Evolutionary conservation across 1,140 invertebrate genomes (phyloP), one percentile per base, ranked within the genome.

Genomic region (Zaprionus inermis): DNA sequence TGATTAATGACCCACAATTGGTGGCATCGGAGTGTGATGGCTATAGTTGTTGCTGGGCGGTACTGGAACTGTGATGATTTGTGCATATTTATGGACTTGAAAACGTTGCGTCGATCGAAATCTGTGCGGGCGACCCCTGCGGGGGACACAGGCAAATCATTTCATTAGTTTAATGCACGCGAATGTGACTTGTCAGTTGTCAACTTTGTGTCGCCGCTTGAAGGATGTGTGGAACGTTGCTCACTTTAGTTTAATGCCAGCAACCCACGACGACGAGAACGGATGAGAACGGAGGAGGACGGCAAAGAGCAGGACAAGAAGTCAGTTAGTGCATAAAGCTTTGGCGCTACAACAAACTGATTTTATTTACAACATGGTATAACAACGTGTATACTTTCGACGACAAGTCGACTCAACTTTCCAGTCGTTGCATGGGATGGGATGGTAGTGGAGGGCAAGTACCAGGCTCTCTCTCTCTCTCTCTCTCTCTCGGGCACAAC

Each of bases 161-260:
- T 86, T 86, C 79, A 86, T 86, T 88, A 86, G 88, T 82, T 88
- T 82, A 88, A 86, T 86, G 83, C 76, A 86, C 63, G 73, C 79
- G 73, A 88, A 88, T 88, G 70, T 89, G 84, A 89, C 84, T 88
- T 83, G 83, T 88, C 84, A 88, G 80, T 78, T 88, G 84, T 88
- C 83, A 89, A 86, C 82, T 86, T 88, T 86, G 58, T 71, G 72
- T 65, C 72, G 54, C 34, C 52, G 1, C 34, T 20, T 54, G 18
- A 67, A 71, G 69, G 63, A 58, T 58, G 63, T 78, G 60, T 78
- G 60, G 64, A 38, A 55, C 46, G 41, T 57, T 65, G 81, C 78
- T 84, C 78, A 85, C 76, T 85, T 84, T 84, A 84, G 81, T 84
- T 76, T 78, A 68, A 85, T 78, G 66, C 69, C 68, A 38, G 24